These are phyloP conservation scores for Falcunculus frontatus DNA, from an alignment of 2,113 vertebrate species.

Conservation along the genomic window DNA sequence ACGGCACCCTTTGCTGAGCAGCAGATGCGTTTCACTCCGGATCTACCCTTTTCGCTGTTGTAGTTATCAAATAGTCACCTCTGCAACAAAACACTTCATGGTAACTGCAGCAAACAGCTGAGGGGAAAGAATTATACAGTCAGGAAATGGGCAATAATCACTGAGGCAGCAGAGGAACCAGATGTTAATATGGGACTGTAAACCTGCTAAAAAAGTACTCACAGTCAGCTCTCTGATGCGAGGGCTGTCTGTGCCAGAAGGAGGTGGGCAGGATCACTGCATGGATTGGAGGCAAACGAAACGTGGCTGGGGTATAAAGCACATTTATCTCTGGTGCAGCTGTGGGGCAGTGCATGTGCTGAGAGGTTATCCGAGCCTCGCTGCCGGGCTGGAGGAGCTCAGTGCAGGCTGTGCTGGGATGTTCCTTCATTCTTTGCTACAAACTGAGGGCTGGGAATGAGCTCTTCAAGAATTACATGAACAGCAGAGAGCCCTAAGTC, in stretches of 20 bases:
- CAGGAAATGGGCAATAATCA: neutral
- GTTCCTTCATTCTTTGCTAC: neutral
- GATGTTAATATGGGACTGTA: neutral
- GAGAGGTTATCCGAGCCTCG: neutral
- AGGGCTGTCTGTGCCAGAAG: neutral
- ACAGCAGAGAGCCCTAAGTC: neutral
- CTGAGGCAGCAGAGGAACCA: neutral
- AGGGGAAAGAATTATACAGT: neutral
- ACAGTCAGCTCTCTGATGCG: neutral
- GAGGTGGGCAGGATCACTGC: neutral
- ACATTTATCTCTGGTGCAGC: neutral
- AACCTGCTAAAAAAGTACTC: neutral
- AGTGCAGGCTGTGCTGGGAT: no score
- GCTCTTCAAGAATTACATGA: fast-evolving
- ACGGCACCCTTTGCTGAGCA: neutral
- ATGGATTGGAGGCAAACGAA: neutral
- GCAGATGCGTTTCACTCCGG: neutral
- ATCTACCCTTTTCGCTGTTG: neutral
- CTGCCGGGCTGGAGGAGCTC: neutral
- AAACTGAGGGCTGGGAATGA: neutral
- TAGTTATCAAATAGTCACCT: neutral
- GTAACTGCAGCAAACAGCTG: neutral
- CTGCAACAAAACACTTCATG: neutral
- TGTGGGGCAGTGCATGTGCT: neutral
- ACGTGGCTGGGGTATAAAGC: fast-evolving